These are phyloP conservation scores for Botia kubotai DNA, from an alignment of 2,797 vertebrate species.

Conservation along the genomic window DNA sequence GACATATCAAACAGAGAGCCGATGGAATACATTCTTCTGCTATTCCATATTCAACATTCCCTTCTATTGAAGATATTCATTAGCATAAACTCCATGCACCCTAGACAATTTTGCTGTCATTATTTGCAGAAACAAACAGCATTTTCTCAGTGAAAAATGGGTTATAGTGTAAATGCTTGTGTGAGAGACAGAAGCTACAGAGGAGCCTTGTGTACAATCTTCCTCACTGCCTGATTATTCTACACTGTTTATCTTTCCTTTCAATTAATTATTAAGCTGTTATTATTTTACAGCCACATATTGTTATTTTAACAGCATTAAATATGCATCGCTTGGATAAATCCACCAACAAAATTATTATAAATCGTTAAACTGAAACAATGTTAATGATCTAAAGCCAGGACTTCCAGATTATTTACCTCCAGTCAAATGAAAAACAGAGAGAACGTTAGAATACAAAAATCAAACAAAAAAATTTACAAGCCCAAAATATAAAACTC, in stretches of 20 bases:
- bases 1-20: conserved; percentile 66
- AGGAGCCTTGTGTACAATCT: conserved; percentile 74
- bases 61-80: conserved; percentile 49
- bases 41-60: conserved; percentile 50
- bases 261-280: conserved; percentile 87
- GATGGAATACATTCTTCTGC: conserved; percentile 68
- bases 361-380: conserved; percentile 87
- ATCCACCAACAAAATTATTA: conserved; percentile 80
- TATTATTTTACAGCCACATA: conserved; percentile 82
- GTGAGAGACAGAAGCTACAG: conserved; percentile 71
- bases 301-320: conserved; percentile 86
- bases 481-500: conserved; percentile 80
- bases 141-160: conserved; percentile 82
- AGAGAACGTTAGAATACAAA: conserved; percentile 68
- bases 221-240: conserved; percentile 70
- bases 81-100: conserved; percentile 57
- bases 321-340: conserved; percentile 83
- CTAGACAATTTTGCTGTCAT: conserved; percentile 54
- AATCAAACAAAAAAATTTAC: conserved; percentile 87
- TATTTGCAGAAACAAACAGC: conserved; percentile 50
- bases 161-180: conserved; percentile 73
- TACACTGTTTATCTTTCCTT: conserved; percentile 83
- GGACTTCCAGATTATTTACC: conserved; percentile 82
- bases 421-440: conserved; percentile 75
- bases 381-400: conserved; percentile 84